Evolutionary conservation across 2,888 invertebrate species (phyloP).

Genomic region (Phytoseiulus persimilis): DNA sequence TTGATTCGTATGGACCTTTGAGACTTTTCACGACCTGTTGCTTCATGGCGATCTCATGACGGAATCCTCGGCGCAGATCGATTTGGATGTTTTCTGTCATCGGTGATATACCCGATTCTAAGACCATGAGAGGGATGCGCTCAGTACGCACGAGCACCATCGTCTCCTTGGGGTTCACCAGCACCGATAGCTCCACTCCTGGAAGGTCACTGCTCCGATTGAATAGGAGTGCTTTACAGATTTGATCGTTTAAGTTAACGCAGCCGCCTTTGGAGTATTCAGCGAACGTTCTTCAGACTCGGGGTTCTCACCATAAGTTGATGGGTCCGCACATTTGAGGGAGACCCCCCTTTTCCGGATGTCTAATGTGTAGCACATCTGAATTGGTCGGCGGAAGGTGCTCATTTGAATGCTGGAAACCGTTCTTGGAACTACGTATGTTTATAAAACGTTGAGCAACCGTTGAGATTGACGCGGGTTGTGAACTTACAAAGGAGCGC

Average conservation of each 20-base stretch:
- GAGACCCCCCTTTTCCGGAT: not conserved
- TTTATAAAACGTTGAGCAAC: not conserved
- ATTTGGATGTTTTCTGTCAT: conserved; percentile 22
- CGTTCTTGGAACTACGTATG: no score
- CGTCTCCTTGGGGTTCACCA: not conserved
- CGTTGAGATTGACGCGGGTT: not conserved
- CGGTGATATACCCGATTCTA: conserved; percentile 6
- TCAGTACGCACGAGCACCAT: conserved; percentile 14
- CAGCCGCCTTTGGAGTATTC: no score
- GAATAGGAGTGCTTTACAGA: no score
- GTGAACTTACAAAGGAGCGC: not conserved
- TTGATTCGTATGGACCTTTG: not conserved
- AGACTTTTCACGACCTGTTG: conserved; percentile 19
- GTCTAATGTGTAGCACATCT: conserved; percentile 19
- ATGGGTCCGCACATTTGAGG: not conserved
- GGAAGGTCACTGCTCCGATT: not conserved
- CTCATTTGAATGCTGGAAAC: not conserved
- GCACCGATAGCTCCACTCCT: not conserved
- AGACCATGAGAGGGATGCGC: conserved; percentile 6
- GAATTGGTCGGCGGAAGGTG: conserved; percentile 6
- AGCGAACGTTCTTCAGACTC: no score
- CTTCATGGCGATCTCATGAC: not conserved
- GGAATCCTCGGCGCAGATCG: conserved; percentile 22
- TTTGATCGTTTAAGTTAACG: no score
- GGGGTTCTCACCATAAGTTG: conserved; percentile 24